Evolutionary conservation across 2,888 invertebrate species (phyloP), one percentile per base, ranked within the genome.

Genomic region (Drosophila pseudotalamancana): DNA sequence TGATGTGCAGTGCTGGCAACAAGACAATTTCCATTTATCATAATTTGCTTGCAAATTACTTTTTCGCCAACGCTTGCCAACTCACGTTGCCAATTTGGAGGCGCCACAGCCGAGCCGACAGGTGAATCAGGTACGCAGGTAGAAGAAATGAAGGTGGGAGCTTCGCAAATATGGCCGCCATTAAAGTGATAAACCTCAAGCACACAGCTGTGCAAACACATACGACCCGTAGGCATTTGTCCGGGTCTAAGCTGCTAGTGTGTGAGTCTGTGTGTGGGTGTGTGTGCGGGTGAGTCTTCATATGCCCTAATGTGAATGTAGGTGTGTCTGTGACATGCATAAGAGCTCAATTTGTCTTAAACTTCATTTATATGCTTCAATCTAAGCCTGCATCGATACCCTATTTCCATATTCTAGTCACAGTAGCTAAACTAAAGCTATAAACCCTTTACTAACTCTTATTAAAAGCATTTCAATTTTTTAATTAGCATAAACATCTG

Each of bases 1-100:
- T 73, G 62, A 74, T 64, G 71, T 53, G 73, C 62, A 64, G 32
- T 40, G 64, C 50, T 57, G 57, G 40, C 59, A 56, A 49, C 45
- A 63, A 48, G 42, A 72, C 66, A 70, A 78, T 71, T 72, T 61
- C 72, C 57, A 84, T 81, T 81, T 87, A 87, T 81, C 84, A 81
- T 84, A 87, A 81, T 87, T 87, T 81, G 87, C 67, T 49, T 37
- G 49, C 68, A 87, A 81, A 81, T 81, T 87, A 87, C 87, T 81
- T 87, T 67, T 71, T 54, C 40, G 57, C 65, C 53, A 32, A 12
- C 39, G 39, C 34, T 56, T 61, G 80, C 54, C 73, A 65, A 80
- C 84, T 86, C 84, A 80, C 63, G 83, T 79, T 79, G 86, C 80
- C 86, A 83, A 86, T 81, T 81, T 73, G 61, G 54, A 11, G 27